Percentiles rank a stretch among this genome's conserved stretches.
phyloP scores from a whole-genome alignment of 2,888 invertebrate species.

The Megalurothrips usitatus region DNA sequence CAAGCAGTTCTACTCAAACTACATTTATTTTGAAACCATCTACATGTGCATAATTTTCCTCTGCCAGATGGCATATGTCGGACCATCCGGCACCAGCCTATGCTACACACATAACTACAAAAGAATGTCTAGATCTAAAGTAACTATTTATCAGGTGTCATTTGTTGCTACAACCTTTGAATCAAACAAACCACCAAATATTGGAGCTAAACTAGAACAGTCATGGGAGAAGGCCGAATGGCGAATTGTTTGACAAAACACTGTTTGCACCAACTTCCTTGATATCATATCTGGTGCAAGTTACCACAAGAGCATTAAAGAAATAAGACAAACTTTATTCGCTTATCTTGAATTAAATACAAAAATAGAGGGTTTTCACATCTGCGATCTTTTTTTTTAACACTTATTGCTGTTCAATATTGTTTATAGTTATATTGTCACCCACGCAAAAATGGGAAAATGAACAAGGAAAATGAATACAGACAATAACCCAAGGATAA shows the following conservation, averaged over 20 bases:
- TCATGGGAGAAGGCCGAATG: conserved; percentile 22
- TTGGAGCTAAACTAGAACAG: conserved; percentile 28
- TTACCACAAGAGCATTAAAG: conserved; percentile 24
- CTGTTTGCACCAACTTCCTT: conserved; percentile 13
- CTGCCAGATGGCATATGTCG: conserved; percentile 12
- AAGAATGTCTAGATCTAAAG: conserved; percentile 20
- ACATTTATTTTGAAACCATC: conserved; percentile 27
- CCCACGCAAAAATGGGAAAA: conserved; percentile 36
- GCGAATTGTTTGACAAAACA: conserved; percentile 2
- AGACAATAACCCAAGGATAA: conserved; percentile 29
- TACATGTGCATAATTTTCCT: conserved; percentile 26
- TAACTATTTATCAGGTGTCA: conserved; percentile 29
- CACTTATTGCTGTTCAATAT: conserved; percentile 51
- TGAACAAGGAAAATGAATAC: conserved; percentile 28
- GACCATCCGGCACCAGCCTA: conserved; percentile 14
- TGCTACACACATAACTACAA: conserved; percentile 25
- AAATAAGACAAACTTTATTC: conserved; percentile 40
- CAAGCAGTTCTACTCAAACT: conserved; percentile 25
- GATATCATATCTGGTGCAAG: neutral
- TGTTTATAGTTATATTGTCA: conserved; percentile 44
- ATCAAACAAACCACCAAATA: conserved; percentile 40
- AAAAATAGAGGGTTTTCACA: conserved; percentile 51
- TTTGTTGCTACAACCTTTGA: conserved; percentile 38
- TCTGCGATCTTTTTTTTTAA: conserved; percentile 46
- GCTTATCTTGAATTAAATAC: conserved; percentile 46